Base-by-base conservation (phyloP, 2,797 vertebrate species). In the Lepus townsendii region DNA sequence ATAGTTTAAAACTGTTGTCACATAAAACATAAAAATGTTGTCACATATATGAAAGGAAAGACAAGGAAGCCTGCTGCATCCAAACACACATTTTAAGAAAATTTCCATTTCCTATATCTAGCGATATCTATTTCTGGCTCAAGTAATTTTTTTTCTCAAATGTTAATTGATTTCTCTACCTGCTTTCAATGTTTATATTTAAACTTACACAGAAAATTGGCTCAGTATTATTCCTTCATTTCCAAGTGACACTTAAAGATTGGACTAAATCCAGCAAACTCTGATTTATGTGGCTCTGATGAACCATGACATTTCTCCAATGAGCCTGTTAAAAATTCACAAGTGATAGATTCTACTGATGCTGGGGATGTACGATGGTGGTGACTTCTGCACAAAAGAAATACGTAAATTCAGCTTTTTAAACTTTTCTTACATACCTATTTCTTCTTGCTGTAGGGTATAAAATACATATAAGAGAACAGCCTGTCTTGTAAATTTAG, bases 291-390 rank as follows among this genome's bases (percentile, higher is more conserved):
- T 90, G 89, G 24, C 68, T 93, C 93, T 91, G 83, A 96, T 95
- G 93, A 78, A 62, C 75, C 50, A 66, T 95, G 93, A 93, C 94
- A 96, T 96, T 97, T 96, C 84, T 78, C 87, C 94, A 94, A 95
- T 94, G 94, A 97, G 78, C 87, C 94, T 79, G 96, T 94, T 95
- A 96, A 97, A 88, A 57, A 89, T 95, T 62, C 22, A 91, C 54
- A 86, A 57, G 83, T 91, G 82, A 94, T 63, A 93, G 72, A 91
- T 83, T 79, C 62, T 88, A 54, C 69, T 82, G 57, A 88, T 73
- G 52, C 65, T 83, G 19, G 32, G 3, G 13, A 57, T 50, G 32
- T 35, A 75, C 54, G 35, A 71, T 88, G 62, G 88, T 57, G 27
- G 88, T 57, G 27, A 88, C 80, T 93, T 91, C 71, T 76, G 14